Base-by-base conservation (phyloP, 2,888 invertebrate genomes). In the Microctonus brassicae region DNA sequence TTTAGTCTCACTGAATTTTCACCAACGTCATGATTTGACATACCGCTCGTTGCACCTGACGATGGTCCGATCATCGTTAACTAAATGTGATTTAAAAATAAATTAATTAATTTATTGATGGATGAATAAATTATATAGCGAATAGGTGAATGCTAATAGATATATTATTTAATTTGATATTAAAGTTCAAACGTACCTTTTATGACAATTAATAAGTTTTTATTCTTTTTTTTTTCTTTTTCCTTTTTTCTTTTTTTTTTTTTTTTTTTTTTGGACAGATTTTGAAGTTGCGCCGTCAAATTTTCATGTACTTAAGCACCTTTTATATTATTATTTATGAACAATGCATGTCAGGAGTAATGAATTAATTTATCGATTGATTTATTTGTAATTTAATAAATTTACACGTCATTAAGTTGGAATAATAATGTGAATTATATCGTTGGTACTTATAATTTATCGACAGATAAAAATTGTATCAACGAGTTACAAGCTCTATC, bases 31-130 rank as follows among this genome's bases (percentile, higher is more conserved):
- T 78, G 73, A 42, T 73, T 76, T 24, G 79, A 61, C 67, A 79
- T 76, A n/a, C 70, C 77, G 57, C 80, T 79, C 1, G 80, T 73
- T 4, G 47, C 5, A 47, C 80, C 81, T 36, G 87, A 84, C 1
- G 86, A 84, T 7, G 85, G 87, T 20, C 87, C 87, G 60, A 87
- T 87, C 87, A 87, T 87, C 58, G 70, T 79, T 57, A n/a, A 36
- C 33, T n/a, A 20, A 11, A 22, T 47, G 13, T 60, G 5, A 17
- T 20, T 57, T 34, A 64, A 42, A 55, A 24, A 47, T 17, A 62
- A 5, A 42, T 42, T 26, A 26, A 62, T 62, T 52, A 58, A 66
- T 17, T 69, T 5, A 34, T 39, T 34, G 26, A 36, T 36, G 5
- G 10, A 36, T 36, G 5, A 36, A 7, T 36, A 36, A 36, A 7